Percentiles rank a stretch among this genome's conserved stretches.
Conservation (phyloP, 2,797 vertebrate genomes). For the Aeoliscus strigatus region DNA sequence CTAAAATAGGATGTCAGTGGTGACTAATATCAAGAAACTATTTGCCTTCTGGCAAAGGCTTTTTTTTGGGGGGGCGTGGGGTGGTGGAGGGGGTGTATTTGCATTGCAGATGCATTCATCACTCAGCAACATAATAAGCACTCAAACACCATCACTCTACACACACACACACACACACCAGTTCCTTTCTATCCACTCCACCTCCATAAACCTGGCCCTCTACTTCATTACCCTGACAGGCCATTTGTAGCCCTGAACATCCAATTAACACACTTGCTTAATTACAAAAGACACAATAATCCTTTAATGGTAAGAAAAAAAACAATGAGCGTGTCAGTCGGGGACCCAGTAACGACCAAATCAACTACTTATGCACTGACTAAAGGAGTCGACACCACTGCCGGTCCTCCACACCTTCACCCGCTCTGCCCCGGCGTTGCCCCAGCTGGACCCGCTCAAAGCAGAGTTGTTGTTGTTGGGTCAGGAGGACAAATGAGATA, state of each 20-base stretch:
- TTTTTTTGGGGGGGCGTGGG: constrained; percentile 9
- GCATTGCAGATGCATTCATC: constrained; percentile 50
- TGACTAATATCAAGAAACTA: constrained; percentile 60
- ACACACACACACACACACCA: constrained; percentile 8
- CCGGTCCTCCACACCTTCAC: neutral
- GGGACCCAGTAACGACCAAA: constrained; percentile 56
- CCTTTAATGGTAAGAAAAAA: constrained; percentile 65
- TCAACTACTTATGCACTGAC: constrained; percentile 54
- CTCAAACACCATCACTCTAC: constrained; percentile 51
- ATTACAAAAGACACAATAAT: constrained; percentile 73
- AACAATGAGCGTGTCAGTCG: constrained; percentile 59
- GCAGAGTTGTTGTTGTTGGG: constrained; percentile 51
- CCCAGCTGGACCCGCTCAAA: constrained; percentile 12
- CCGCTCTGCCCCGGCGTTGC: constrained; percentile 4
- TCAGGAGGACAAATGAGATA: constrained; percentile 59
- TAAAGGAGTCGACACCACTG: constrained; percentile 20
- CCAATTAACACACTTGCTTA: constrained; percentile 73
- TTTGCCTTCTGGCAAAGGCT: constrained; percentile 46
- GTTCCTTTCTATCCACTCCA: too few relatives aligned
- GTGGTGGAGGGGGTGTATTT: too few relatives aligned
- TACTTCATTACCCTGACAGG: constrained; percentile 59
- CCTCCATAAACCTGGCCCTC: constrained; percentile 11
- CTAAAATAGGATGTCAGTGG: constrained; percentile 55
- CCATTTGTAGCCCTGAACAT: constrained; percentile 54
- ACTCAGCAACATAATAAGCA: constrained; percentile 37